phyloP scores from a whole-genome alignment of 2,888 invertebrate species.

The Ditula angustiorana region DNA sequence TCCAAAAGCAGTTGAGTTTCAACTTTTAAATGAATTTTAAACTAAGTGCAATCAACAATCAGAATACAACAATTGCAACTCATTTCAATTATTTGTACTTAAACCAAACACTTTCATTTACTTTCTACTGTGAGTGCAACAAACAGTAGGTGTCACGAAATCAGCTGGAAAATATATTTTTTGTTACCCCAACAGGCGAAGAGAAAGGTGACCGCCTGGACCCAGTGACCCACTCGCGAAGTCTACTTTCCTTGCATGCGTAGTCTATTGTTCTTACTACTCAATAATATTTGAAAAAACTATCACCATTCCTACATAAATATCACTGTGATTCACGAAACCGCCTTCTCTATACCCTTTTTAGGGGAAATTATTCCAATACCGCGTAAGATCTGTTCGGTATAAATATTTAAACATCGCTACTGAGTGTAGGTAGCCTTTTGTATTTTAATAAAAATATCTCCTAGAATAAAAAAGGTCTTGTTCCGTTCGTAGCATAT shows the following conservation, averaged over 20 bases:
- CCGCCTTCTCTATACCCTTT: not conserved
- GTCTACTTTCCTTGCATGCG: constrained; percentile 69
- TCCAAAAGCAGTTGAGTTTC: not conserved
- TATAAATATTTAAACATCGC: too few relatives aligned
- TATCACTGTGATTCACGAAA: constrained; percentile 1
- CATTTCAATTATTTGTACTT: constrained; percentile 47
- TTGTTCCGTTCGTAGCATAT: constrained; percentile 1
- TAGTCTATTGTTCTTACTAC: constrained; percentile 58
- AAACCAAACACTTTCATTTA: constrained; percentile 53
- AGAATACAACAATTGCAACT: constrained; percentile 45
- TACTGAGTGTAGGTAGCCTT: too few relatives aligned
- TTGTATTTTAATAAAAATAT: not conserved
- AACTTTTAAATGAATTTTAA: not conserved
- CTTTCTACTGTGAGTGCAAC: constrained; percentile 48
- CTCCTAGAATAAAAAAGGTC: not conserved
- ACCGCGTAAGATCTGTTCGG: too few relatives aligned
- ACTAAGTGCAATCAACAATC: constrained; percentile 9
- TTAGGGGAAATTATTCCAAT: too few relatives aligned
- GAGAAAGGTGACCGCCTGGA: constrained; percentile 75
- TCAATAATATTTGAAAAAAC: constrained; percentile 41
- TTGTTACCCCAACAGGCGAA: constrained; percentile 48
- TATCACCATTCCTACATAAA: not conserved
- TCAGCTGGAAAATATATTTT: constrained; percentile 58
- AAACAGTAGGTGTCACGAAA: constrained; percentile 60
- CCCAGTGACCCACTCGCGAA: constrained; percentile 72